Evolutionary conservation across 2,888 invertebrate genomes (phyloP).

Genomic region (Trachelus stipa): DNA sequence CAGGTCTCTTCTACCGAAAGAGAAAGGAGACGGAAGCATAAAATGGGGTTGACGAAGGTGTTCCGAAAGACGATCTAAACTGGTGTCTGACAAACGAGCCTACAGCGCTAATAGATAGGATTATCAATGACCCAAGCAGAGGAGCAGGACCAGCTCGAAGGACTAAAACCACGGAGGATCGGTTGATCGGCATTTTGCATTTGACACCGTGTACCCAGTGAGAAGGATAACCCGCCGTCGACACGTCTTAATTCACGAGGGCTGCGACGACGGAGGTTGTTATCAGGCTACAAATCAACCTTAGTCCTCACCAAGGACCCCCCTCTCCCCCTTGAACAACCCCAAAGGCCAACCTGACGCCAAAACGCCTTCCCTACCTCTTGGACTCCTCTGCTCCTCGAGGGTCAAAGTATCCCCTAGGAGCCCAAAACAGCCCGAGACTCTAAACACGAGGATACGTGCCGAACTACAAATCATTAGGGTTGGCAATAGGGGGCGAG

Average conservation of each 20-base stretch:
- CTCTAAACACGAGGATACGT: slow-evolving; percentile 7
- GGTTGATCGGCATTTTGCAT: no score
- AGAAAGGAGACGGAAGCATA: no score
- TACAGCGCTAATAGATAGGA: no score
- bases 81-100: no score
- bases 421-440: background rate
- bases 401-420: background rate
- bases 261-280: slow-evolving; percentile 16
- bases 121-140: no score
- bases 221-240: background rate
- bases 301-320: background rate
- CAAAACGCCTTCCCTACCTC: background rate
- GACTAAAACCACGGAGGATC: no score
- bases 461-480: slow-evolving; percentile 6
- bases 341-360: background rate
- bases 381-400: background rate
- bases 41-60: no score
- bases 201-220: no score
- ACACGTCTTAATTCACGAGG: slow-evolving; percentile 17
- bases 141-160: no score
- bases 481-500: background rate
- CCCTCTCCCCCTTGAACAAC: background rate
- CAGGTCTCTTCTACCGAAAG: no score
- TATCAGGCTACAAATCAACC: slow-evolving; percentile 26
- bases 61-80: no score